phyloP scores from a whole-genome alignment of 2,113 vertebrate species.

The Malurus elegans region DNA sequence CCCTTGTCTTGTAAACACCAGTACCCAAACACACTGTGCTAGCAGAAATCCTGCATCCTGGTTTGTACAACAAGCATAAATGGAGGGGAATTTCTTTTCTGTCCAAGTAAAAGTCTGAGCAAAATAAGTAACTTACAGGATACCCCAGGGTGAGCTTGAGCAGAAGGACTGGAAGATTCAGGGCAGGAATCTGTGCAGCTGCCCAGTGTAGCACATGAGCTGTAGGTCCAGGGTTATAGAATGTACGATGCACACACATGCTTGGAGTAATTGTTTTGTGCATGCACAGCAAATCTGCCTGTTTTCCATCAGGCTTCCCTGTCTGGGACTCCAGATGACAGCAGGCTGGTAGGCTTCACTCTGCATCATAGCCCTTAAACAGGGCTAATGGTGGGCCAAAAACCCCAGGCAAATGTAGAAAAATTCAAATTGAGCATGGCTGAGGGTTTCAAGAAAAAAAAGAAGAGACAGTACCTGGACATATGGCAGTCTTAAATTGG shows the following conservation, averaged over 20 bases:
- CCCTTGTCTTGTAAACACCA: not conserved
- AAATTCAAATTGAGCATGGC: not conserved
- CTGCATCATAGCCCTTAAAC: not conserved
- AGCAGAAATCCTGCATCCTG: not conserved
- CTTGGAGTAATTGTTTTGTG: not conserved
- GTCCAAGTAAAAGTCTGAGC: not conserved
- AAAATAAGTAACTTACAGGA: not conserved
- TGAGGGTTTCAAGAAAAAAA: not conserved
- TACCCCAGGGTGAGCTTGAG: not conserved
- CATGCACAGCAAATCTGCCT: not conserved
- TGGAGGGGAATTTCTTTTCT: not conserved
- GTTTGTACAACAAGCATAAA: not conserved
- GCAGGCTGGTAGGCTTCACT: not conserved
- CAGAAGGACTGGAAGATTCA: not conserved
- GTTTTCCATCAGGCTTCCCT: not conserved
- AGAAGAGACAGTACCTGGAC: not conserved
- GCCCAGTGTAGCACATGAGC: not conserved
- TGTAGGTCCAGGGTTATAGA: not conserved
- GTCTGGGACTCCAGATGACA: not conserved
- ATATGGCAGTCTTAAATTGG: not conserved
- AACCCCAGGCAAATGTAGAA: not conserved
- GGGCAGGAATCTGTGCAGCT: not conserved
- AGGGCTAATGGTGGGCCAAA: not conserved
- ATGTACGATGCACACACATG: not conserved
- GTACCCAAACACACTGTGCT: not conserved